A percentile compares a stretch with the other conserved stretches of the same genome.
phyloP scores from a whole-genome alignment of 2,888 invertebrate genomes.

The Conchocele bisecta region DNA sequence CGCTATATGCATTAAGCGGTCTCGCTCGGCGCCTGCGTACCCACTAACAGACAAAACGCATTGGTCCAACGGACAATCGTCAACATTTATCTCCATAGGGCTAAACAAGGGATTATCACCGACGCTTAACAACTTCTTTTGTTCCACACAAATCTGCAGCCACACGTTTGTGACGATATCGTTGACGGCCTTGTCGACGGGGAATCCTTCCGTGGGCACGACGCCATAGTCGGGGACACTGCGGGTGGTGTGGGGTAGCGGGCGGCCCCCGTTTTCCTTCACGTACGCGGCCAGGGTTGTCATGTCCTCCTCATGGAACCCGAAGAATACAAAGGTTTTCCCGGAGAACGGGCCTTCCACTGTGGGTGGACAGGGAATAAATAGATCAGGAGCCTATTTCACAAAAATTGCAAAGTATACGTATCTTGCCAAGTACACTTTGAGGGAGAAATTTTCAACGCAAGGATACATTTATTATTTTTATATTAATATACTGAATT shows the following conservation, averaged over 20 bases:
- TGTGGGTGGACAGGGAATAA: no score
- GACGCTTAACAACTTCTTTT: constrained; percentile 68
- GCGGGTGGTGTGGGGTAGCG: constrained; percentile 51
- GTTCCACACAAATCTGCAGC: constrained; percentile 84
- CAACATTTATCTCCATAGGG: constrained; percentile 83
- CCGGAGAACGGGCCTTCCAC: constrained; percentile 66
- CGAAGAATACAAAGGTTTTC: constrained; percentile 80
- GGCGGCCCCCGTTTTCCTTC: constrained; percentile 82
- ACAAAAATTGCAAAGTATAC: no score
- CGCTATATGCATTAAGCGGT: constrained; percentile 88
- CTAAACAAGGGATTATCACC: constrained; percentile 81
- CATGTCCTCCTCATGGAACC: constrained; percentile 79
- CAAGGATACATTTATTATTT: no score
- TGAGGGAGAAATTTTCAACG: no score
- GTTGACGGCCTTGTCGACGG: constrained; percentile 83
- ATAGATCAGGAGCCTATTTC: no score
- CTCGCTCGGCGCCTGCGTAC: constrained; percentile 89
- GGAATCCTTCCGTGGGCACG: constrained; percentile 85
- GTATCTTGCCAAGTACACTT: no score
- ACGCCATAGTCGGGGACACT: constrained; percentile 87
- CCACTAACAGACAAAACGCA: constrained; percentile 91
- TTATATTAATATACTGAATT: no score
- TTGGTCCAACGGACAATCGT: constrained; percentile 85
- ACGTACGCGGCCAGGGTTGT: constrained; percentile 77
- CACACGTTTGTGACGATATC: constrained; percentile 89